Percentiles rank a stretch among this genome's conserved stretches.
phyloP scores from a whole-genome alignment of 2,888 invertebrate species.

The Andrena bucephala region DNA sequence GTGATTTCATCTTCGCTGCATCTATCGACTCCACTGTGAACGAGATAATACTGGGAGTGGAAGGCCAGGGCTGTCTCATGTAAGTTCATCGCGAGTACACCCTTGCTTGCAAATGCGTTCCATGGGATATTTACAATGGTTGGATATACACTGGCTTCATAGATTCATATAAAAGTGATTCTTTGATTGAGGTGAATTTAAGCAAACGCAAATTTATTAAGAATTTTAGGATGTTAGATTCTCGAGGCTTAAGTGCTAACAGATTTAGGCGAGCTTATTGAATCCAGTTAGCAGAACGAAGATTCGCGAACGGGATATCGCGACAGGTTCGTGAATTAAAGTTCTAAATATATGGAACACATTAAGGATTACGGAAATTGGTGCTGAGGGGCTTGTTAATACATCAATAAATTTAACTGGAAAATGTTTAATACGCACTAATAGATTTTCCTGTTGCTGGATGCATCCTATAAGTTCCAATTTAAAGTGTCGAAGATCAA shows the following conservation, averaged over 20 bases:
- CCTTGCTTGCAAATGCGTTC: not conserved
- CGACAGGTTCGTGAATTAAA: constrained; percentile 1
- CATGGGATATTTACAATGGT: not conserved
- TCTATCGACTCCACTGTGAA: not conserved
- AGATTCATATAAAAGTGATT: not conserved
- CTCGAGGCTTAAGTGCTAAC: not conserved
- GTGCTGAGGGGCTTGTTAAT: not conserved
- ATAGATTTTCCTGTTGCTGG: not conserved
- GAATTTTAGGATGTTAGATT: not conserved
- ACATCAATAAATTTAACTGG: constrained; percentile 2
- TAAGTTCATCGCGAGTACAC: constrained; percentile 36
- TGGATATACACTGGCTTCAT: not conserved
- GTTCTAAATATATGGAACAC: not conserved
- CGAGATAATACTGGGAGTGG: constrained; percentile 32
- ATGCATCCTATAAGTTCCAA: not conserved
- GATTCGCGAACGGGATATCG: constrained; percentile 2
- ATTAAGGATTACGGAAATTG: not conserved
- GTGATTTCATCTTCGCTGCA: constrained; percentile 24
- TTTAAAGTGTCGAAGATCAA: not conserved
- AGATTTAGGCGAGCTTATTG: constrained; percentile 20
- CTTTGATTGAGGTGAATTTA: not conserved
- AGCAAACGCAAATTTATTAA: not conserved
- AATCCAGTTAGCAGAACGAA: not conserved
- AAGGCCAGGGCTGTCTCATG: constrained; percentile 24
- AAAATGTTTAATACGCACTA: not conserved